These are phyloP conservation scores for Empidonax alnorum DNA, from an alignment of 2,113 vertebrate genomes.

Conservation along the genomic window DNA sequence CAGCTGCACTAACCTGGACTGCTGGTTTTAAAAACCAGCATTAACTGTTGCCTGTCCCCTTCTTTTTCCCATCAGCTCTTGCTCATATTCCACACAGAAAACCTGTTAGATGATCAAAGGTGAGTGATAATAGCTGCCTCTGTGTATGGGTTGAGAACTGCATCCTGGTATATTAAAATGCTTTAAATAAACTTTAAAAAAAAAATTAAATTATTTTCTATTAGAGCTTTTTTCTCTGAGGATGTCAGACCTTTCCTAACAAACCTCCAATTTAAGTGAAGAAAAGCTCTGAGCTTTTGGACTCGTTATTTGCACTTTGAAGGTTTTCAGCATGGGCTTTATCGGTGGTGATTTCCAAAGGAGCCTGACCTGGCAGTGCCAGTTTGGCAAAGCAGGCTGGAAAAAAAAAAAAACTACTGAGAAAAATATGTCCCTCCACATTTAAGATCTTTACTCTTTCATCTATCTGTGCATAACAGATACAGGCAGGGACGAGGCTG, in stretches of 20 bases:
- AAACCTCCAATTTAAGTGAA: not conserved
- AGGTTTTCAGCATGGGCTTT: not conserved
- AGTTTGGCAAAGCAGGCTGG: not conserved
- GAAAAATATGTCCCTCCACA: not conserved
- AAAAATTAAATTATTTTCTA: not conserved
- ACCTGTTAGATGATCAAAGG: not conserved
- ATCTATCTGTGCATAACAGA: not conserved
- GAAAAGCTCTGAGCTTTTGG: not conserved
- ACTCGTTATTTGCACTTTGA: not conserved
- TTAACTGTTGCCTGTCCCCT: not conserved
- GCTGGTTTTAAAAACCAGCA: not conserved
- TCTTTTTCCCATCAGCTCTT: not conserved
- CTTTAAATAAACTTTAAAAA: not conserved
- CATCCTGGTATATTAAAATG: not conserved
- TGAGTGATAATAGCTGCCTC: not conserved
- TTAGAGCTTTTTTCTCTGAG: not conserved
- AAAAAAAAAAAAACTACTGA: not conserved
- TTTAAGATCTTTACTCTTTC: not conserved
- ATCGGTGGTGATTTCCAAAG: not conserved
- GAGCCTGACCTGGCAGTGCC: not conserved
- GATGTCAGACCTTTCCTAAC: not conserved
- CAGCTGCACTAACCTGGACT: not conserved
- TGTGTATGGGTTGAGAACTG: not conserved
- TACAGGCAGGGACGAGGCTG: not conserved
- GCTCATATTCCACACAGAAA: not conserved